Evolutionary conservation across 2,888 invertebrate species (phyloP), one percentile per base, ranked within the genome.

Genomic region (Synergus laeviventris): DNA sequence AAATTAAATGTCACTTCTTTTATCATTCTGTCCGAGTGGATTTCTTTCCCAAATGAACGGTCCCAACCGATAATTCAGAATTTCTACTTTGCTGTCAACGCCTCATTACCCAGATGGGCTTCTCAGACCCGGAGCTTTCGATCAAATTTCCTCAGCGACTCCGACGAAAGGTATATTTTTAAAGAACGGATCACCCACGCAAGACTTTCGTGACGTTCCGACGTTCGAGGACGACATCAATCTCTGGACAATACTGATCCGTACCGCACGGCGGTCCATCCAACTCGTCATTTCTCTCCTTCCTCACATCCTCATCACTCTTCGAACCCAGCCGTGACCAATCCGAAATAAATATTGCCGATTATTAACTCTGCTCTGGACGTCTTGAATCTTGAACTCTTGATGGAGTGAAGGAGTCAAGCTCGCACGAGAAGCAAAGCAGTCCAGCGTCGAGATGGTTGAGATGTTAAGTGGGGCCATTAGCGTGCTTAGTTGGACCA

Each of bases 381-480:
- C 78, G 74, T 74, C 73, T 81, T 75, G 78, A 74, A 79, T 73
- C 79, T 75, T 78, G 81, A 81, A 74, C 76, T 78, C 76, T 77
- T 82, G 82, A 83, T 81, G 81, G 83, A 84, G 78, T 81, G 80
- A 77, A 74, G 75, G 24, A 73, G 79, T 75, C 75, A 70, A 84
- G 81, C 78, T 77, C 76, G 77, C 42, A 74, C 74, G 73, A 78
- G 78, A 77, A 76, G 76, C 75, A 54, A 77, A 76, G 74, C 74
- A 77, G 76, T 54, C 31, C 79, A 61, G 61, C 74, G 76, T 75
- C 73, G 84, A 82, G 82, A 83, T 85, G 89, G 85, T 90, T 90
- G 89, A 90, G 90, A 90, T 87, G 90, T 90, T 91, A 91, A 90
- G 90, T 91, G 90, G 90, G 87, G 84, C 90, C 89, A 91, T 91